Evolutionary conservation across 2,113 vertebrate species (phyloP).

Genomic region (Monopterus albus): DNA sequence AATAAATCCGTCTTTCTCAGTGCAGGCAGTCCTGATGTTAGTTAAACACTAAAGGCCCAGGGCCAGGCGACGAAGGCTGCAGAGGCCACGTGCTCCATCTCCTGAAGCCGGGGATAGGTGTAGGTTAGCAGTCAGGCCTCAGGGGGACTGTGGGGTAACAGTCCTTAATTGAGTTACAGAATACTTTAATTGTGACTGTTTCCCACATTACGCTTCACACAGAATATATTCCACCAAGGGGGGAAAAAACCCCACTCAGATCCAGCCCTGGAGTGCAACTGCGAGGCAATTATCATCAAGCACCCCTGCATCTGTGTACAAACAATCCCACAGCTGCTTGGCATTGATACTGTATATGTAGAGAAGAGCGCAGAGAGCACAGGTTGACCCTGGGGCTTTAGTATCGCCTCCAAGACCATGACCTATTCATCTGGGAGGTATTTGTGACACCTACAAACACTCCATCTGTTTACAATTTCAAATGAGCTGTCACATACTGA

Average conservation of each 20-base stretch:
- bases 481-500: conserved; percentile 44
- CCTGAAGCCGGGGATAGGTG: conserved; percentile 25
- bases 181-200: conserved; percentile 81
- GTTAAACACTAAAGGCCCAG: conserved; percentile 29
- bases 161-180: conserved; percentile 80
- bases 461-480: conserved; percentile 63
- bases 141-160: conserved; percentile 25
- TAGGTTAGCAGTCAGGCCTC: conserved; percentile 31
- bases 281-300: conserved; percentile 81
- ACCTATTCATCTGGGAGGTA: conserved; percentile 48
- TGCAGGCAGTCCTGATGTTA: conserved; percentile 21
- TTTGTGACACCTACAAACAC: conserved; percentile 62
- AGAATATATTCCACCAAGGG: conserved; percentile 63
- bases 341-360: conserved; percentile 76
- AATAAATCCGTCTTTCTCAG: conserved; percentile 23
- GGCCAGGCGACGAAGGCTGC: conserved; percentile 21
- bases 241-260: conserved; percentile 32
- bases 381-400: conserved; percentile 63
- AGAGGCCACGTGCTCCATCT: conserved; percentile 9
- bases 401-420: conserved; percentile 42
- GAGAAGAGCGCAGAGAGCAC: conserved; percentile 55
- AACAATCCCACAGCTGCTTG: conserved; percentile 84
- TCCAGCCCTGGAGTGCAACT: conserved; percentile 76
- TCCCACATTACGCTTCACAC: conserved; percentile 75
- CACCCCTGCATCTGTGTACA: conserved; percentile 83